phyloP scores from a whole-genome alignment of 2,888 invertebrate species.

The Nymphalis polychloros region DNA sequence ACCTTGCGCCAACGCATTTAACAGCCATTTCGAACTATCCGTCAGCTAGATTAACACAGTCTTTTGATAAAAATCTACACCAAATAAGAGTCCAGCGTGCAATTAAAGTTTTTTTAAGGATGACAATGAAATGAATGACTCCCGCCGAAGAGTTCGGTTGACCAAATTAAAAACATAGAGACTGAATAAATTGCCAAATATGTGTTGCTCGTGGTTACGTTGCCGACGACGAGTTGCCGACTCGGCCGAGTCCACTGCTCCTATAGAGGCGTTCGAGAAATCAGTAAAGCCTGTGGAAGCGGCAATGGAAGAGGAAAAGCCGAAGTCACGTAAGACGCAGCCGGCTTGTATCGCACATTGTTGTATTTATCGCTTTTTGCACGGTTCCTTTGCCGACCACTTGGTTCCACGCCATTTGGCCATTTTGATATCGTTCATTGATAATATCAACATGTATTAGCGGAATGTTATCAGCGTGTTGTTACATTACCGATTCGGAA shows the following conservation, averaged over 20 bases:
- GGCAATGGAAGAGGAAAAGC: slow-evolving; percentile 49
- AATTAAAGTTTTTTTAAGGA: slow-evolving; percentile 21
- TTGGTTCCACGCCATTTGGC: slow-evolving; percentile 24
- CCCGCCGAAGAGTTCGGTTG: slow-evolving; percentile 29
- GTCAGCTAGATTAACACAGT: slow-evolving; percentile 61
- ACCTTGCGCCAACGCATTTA: slow-evolving; percentile 73
- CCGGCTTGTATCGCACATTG: slow-evolving; percentile 44
- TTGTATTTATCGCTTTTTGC: slow-evolving; percentile 52
- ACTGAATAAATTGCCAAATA: slow-evolving; percentile 53
- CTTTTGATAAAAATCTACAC: slow-evolving; percentile 41
- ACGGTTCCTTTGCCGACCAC: slow-evolving; percentile 41
- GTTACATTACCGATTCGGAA: neutral
- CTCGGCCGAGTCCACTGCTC: slow-evolving; percentile 54
- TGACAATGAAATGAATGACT: slow-evolving; percentile 26
- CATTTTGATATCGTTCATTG: slow-evolving; percentile 42
- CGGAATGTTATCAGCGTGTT: slow-evolving; percentile 3
- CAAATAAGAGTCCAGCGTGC: slow-evolving; percentile 28
- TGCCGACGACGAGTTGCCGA: slow-evolving; percentile 71
- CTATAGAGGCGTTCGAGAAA: slow-evolving; percentile 63
- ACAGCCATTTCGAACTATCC: slow-evolving; percentile 64
- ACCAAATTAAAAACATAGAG: slow-evolving; percentile 40
- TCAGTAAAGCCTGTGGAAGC: slow-evolving; percentile 47
- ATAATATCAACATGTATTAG: slow-evolving; percentile 4
- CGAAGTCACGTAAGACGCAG: slow-evolving; percentile 67
- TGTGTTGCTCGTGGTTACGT: slow-evolving; percentile 77